phyloP scores from a whole-genome alignment of 2,888 invertebrate species.

The Cephus spinipes region DNA sequence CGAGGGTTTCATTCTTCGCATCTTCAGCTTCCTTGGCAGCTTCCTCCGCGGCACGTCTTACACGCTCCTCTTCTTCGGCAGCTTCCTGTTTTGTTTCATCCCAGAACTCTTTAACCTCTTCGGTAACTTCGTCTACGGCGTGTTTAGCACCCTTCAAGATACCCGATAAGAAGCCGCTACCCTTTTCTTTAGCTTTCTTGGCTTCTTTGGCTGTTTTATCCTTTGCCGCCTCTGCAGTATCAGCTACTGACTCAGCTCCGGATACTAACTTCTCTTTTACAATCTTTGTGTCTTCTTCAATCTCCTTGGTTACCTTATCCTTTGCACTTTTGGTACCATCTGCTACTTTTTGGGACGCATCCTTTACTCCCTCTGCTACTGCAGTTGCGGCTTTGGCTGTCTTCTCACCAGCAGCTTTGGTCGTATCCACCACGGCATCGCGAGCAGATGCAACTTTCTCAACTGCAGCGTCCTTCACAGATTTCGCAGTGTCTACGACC shows the following conservation, averaged over 20 bases:
- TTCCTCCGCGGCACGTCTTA: slow-evolving; percentile 29
- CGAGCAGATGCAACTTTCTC: slow-evolving; percentile 20
- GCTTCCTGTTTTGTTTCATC: slow-evolving; percentile 50
- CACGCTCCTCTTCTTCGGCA: slow-evolving; percentile 35
- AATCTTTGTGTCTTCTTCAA: slow-evolving; percentile 33
- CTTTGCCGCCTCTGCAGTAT: slow-evolving; percentile 23
- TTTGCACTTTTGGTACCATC: slow-evolving; percentile 13
- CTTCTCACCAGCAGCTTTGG: background rate
- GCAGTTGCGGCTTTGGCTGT: slow-evolving; percentile 12
- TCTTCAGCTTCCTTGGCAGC: slow-evolving; percentile 18
- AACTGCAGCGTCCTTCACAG: slow-evolving; percentile 13
- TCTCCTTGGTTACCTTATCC: slow-evolving; percentile 31
- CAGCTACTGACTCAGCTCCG: slow-evolving; percentile 16
- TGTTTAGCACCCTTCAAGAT: slow-evolving; percentile 45
- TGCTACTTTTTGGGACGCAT: slow-evolving; percentile 10
- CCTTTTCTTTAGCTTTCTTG: slow-evolving; percentile 41
- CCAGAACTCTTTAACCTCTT: slow-evolving; percentile 48
- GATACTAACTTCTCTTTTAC: slow-evolving; percentile 21
- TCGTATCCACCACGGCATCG: slow-evolving; percentile 11
- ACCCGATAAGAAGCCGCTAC: slow-evolving; percentile 38
- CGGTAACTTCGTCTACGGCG: slow-evolving; percentile 38
- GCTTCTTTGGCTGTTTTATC: slow-evolving; percentile 27
- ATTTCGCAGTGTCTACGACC: slow-evolving; percentile 17
- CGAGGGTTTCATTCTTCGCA: slow-evolving; percentile 24
- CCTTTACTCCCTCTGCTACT: slow-evolving; percentile 9